Conservation (phyloP, 2,113 vertebrate genomes). For the Reinhardtius hippoglossoides region DNA sequence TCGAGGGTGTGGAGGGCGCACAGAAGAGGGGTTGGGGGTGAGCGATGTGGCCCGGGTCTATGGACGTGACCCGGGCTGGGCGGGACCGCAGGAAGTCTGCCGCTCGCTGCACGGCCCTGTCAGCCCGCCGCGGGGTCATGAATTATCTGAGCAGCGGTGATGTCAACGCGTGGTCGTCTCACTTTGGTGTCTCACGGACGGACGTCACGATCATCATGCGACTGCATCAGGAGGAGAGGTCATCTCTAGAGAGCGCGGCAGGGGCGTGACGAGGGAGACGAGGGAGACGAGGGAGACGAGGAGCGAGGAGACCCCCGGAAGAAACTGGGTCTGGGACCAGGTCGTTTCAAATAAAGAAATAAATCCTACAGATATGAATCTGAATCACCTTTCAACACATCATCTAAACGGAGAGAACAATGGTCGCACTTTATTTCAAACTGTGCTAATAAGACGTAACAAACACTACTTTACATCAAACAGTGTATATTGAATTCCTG, state of each 20-base stretch:
- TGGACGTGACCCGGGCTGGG: constrained; percentile 70
- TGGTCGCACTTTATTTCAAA: no score
- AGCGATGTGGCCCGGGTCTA: constrained; percentile 51
- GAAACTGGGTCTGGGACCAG: not conserved
- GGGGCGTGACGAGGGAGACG: constrained; percentile 7
- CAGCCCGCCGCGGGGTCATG: constrained; percentile 30
- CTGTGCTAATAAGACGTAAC: no score
- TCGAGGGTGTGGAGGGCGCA: constrained; percentile 58
- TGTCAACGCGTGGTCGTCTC: constrained; percentile 25
- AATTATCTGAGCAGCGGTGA: constrained; percentile 43
- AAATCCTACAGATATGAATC: no score
- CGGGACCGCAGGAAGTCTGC: constrained; percentile 67
- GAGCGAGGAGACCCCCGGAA: constrained; percentile 2
- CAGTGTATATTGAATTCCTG: no score
- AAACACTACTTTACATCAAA: no score
- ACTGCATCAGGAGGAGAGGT: constrained; percentile 12
- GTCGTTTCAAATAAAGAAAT: not conserved
- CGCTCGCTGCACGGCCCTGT: constrained; percentile 17
- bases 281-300: no score
- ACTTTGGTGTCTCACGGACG: constrained; percentile 20
- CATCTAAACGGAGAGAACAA: no score
- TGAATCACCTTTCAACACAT: no score
- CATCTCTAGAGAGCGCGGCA: constrained; percentile 1
- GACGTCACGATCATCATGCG: not conserved
- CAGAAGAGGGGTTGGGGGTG: constrained; percentile 55